Evolutionary conservation across 2,888 invertebrate genomes (phyloP).

Genomic region (Cheilosia grossa): DNA sequence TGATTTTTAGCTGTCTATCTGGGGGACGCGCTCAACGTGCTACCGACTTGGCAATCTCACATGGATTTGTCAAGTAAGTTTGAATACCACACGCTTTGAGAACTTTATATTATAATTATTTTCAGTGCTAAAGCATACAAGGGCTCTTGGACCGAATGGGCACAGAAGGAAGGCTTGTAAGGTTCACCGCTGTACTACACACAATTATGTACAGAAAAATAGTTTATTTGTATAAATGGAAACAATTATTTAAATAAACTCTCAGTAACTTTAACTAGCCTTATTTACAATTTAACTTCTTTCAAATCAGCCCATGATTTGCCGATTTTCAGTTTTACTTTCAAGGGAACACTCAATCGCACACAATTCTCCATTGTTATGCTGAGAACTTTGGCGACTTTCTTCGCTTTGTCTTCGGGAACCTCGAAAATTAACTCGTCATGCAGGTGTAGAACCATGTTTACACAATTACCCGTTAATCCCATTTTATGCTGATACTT

Average conservation of each 20-base stretch:
- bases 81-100: not conserved
- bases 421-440: conserved; percentile 98
- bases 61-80: conserved; percentile 81
- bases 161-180: conserved; percentile 78
- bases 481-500: conserved; percentile 81
- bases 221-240: conserved; percentile 29
- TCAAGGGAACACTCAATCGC: conserved; percentile 90
- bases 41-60: conserved; percentile 83
- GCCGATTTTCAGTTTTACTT: conserved; percentile 94
- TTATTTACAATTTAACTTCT: conserved; percentile 78
- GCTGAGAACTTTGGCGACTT: conserved; percentile 87
- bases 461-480: conserved; percentile 83
- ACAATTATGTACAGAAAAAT: not conserved
- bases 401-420: conserved; percentile 84
- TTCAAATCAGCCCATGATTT: conserved; percentile 89
- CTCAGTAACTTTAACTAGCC: conserved; percentile 18
- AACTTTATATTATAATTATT: conserved; percentile 19
- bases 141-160: conserved; percentile 83
- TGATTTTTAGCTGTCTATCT: conserved; percentile 89
- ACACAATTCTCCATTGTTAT: conserved; percentile 92
- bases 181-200: not conserved
- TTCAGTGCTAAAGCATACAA: conserved; percentile 81
- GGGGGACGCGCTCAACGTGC: conserved; percentile 88
- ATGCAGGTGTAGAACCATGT: conserved; percentile 95
- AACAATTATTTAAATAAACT: conserved; percentile 39